These are phyloP conservation scores for Umimayanthus kanabou DNA, from an alignment of 92 coral and sea anemone species.

Conservation along the genomic window DNA sequence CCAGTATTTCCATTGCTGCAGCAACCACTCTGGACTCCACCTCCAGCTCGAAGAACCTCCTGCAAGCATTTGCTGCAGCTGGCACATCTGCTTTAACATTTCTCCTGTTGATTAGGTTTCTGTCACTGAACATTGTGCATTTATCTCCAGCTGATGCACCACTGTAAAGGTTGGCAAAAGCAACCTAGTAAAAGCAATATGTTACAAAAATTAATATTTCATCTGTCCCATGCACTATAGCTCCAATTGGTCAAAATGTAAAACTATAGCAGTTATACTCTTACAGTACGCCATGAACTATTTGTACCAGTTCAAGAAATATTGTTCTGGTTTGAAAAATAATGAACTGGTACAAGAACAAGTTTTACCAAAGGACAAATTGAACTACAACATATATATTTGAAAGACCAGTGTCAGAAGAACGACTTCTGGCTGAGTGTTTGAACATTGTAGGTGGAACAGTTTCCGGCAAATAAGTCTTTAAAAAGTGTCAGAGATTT, in stretches of 20 bases:
- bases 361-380: no score
- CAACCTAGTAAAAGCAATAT: slow-evolving; percentile 17
- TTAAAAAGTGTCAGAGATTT: no score
- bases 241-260: not conserved
- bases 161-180: slow-evolving; percentile 49
- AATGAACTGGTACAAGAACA: no score
- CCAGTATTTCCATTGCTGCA: slow-evolving; percentile 45
- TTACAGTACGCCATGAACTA: no score
- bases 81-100: slow-evolving; percentile 64
- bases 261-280: no score
- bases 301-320: no score
- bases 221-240: not conserved
- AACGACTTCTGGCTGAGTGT: no score
- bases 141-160: slow-evolving; percentile 52
- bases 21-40: slow-evolving; percentile 50
- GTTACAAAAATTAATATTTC: not conserved
- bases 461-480: no score
- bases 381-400: no score
- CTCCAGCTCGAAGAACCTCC: slow-evolving; percentile 55
- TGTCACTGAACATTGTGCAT: slow-evolving; percentile 61
- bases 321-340: no score
- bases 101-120: slow-evolving; percentile 58
- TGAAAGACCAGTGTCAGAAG: no score
- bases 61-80: slow-evolving; percentile 64
- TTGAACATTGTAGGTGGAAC: no score